Conservation (phyloP, 1,140 invertebrate species). For the Antheraea mylitta region DNA sequence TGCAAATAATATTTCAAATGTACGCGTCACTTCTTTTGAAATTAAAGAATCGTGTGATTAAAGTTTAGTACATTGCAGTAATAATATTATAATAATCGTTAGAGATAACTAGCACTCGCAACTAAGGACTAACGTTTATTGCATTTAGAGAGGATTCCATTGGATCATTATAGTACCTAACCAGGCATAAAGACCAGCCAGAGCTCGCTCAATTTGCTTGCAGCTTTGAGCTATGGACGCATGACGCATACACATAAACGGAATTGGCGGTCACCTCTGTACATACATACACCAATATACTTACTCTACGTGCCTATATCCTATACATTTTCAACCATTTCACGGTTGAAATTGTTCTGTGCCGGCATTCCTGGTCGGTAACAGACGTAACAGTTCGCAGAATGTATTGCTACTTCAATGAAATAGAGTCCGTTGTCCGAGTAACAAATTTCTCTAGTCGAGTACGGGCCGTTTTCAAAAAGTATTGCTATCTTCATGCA, state of each 20-base stretch:
- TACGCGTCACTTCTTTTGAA: no score
- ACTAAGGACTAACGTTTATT: neutral
- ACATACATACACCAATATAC: neutral
- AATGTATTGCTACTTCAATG: constrained; percentile 2
- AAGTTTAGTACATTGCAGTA: neutral
- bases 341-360: neutral
- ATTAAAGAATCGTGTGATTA: neutral
- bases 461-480: neutral
- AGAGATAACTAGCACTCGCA: neutral
- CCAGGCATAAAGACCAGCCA: constrained; percentile 12
- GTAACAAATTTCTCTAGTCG: neutral
- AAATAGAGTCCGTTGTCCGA: neutral
- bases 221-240: constrained; percentile 9
- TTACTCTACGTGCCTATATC: neutral
- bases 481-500: neutral
- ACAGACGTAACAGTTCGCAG: neutral
- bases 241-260: constrained; percentile 1
- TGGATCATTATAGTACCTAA: constrained; percentile 9
- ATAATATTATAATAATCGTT: constrained; percentile 2
- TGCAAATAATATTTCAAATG: no score
- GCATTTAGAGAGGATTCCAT: constrained; percentile 4
- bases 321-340: neutral
- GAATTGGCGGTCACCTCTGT: neutral
- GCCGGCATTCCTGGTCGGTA: neutral
- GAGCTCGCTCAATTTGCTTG: constrained; percentile 8